These are phyloP conservation scores for Malurus melanocephalus DNA, from an alignment of 2,113 vertebrate genomes.

Conservation along the genomic window DNA sequence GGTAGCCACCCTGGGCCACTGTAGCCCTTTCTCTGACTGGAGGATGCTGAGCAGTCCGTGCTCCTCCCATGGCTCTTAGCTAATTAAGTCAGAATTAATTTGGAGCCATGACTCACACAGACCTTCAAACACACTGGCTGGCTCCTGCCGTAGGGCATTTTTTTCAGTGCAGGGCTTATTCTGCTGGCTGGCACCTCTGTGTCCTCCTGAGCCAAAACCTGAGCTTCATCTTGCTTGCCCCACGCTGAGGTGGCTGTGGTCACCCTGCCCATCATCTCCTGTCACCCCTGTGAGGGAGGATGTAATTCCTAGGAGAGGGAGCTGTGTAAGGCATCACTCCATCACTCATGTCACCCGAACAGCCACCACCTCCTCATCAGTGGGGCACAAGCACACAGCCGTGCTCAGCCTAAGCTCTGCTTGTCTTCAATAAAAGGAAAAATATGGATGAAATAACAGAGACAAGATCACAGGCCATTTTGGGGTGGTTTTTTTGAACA, in stretches of 20 bases:
- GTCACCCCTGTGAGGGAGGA: not conserved
- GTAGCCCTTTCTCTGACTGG: not conserved
- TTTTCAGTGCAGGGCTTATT: not conserved
- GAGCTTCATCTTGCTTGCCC: accelerated
- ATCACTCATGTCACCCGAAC: accelerated
- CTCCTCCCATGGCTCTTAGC: not conserved
- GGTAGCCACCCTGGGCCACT: not conserved
- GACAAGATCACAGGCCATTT: not conserved
- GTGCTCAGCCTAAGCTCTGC: not conserved
- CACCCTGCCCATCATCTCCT: not conserved
- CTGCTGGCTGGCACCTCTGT: accelerated
- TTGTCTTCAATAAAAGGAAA: not conserved
- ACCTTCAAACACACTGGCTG: not conserved
- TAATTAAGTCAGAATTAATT: slow-evolving; percentile 12
- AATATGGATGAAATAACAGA: accelerated
- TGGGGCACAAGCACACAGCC: accelerated
- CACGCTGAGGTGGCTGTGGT: not conserved
- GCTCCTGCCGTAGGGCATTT: not conserved
- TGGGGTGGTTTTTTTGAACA: not conserved
- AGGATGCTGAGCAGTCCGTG: accelerated
- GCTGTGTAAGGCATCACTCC: not conserved
- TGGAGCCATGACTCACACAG: not conserved
- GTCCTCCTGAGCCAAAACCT: not conserved
- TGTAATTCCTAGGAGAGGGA: not conserved
- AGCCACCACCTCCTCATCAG: not conserved